A percentile compares a stretch with the other conserved stretches of the same genome.
These are phyloP conservation scores for Syngnathoides biaculeatus DNA, from an alignment of 2,113 vertebrate genomes.

Conservation along the genomic window DNA sequence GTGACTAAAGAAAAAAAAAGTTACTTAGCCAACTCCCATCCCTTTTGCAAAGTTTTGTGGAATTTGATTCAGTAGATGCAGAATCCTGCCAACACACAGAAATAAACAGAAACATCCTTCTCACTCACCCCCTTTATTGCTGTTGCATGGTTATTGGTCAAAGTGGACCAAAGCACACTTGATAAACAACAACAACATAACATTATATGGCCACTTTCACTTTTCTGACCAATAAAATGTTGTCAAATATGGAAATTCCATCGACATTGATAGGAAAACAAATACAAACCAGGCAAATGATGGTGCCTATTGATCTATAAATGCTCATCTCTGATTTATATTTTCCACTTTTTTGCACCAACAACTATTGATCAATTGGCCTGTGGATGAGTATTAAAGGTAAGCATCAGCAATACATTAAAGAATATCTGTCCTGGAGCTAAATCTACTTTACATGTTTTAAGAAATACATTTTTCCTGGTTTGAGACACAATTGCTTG, in stretches of 20 bases:
- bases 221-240: neutral
- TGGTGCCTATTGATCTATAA: constrained; percentile 5
- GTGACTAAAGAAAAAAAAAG: no score
- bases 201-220: neutral
- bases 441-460: constrained; percentile 22
- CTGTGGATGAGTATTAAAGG: constrained; percentile 23
- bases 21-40: no score
- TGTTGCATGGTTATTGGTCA: neutral
- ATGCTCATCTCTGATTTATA: constrained; percentile 35
- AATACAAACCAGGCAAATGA: constrained; percentile 10
- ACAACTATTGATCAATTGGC: constrained; percentile 40
- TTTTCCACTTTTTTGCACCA: constrained; percentile 39
- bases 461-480: constrained; percentile 9
- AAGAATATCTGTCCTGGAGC: constrained; percentile 20
- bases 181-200: neutral
- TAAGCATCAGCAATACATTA: constrained; percentile 24
- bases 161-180: neutral
- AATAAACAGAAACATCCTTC: no score
- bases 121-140: no score
- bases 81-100: no score
- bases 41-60: no score
- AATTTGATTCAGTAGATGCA: no score
- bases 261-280: constrained; percentile 10
- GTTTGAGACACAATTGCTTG: neutral
- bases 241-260: neutral